Conservation (phyloP, 2,797 vertebrate species). For the Enteromius mattozi region DNA sequence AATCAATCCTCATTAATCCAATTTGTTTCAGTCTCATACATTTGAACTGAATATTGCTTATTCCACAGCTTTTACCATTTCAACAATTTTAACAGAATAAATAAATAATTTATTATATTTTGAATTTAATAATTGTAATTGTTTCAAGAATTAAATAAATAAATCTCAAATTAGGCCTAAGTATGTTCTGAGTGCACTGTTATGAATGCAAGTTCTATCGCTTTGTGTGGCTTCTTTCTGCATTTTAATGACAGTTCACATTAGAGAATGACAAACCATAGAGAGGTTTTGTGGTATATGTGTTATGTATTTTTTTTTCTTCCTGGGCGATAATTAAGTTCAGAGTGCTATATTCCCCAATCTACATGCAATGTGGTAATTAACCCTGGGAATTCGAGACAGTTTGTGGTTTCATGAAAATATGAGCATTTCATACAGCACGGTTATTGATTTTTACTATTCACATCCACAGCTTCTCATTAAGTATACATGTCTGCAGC, state of each 20-base stretch:
- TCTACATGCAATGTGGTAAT: conserved; percentile 46
- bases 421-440: not conserved
- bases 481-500: not conserved
- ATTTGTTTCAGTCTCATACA: not conserved
- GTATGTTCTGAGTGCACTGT: not conserved
- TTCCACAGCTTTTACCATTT: not conserved
- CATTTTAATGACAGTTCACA: conserved; percentile 62
- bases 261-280: conserved; percentile 59
- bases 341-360: conserved; percentile 46
- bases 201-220: conserved; percentile 47
- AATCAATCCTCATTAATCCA: no score
- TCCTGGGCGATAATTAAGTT: conserved; percentile 55
- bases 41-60: not conserved
- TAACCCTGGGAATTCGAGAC: conserved; percentile 17
- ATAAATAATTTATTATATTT: not conserved
- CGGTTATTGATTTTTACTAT: not conserved
- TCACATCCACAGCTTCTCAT: not conserved
- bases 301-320: conserved; percentile 49
- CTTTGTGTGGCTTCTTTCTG: conserved; percentile 57
- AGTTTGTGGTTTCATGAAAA: conserved; percentile 6
- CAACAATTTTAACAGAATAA: not conserved
- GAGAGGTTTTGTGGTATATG: conserved; percentile 44
- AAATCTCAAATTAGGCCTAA: not conserved
- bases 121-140: not conserved
- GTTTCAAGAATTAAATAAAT: not conserved